phyloP scores from a whole-genome alignment of 2,113 vertebrate genomes.

The Lasiurus cinereus region DNA sequence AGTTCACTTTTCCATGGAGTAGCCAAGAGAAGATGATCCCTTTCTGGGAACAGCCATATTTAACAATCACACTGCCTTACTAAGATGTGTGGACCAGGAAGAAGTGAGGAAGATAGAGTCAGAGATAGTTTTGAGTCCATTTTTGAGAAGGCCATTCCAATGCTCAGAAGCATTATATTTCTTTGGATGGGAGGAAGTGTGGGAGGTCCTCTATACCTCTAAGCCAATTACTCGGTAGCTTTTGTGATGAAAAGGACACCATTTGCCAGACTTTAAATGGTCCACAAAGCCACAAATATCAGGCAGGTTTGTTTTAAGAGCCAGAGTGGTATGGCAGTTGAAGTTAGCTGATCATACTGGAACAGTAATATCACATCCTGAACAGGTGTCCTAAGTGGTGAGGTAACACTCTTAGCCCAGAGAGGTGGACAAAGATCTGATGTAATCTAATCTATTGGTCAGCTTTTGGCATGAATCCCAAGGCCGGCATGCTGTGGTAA shows the following conservation, averaged over 20 bases:
- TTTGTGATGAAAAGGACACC: background rate
- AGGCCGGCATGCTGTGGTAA: background rate
- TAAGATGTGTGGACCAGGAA: background rate
- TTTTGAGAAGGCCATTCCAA: background rate
- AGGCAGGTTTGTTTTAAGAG: background rate
- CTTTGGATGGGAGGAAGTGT: background rate
- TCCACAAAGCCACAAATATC: background rate
- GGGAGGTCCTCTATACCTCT: background rate
- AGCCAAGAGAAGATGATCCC: background rate
- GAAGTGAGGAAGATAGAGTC: background rate
- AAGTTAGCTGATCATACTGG: background rate
- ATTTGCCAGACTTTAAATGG: background rate
- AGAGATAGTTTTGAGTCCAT: background rate
- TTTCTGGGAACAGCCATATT: background rate
- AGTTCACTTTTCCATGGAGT: background rate
- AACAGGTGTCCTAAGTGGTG: background rate
- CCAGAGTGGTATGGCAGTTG: background rate
- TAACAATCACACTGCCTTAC: background rate
- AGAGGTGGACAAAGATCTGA: background rate
- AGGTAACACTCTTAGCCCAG: background rate
- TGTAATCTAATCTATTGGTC: background rate
- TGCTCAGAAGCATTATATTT: background rate
- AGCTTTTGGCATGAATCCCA: background rate
- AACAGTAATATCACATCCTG: background rate
- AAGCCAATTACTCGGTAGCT: background rate